Conservation (phyloP, 2,797 vertebrate genomes). For the Enteromius thamalakanensis region DNA sequence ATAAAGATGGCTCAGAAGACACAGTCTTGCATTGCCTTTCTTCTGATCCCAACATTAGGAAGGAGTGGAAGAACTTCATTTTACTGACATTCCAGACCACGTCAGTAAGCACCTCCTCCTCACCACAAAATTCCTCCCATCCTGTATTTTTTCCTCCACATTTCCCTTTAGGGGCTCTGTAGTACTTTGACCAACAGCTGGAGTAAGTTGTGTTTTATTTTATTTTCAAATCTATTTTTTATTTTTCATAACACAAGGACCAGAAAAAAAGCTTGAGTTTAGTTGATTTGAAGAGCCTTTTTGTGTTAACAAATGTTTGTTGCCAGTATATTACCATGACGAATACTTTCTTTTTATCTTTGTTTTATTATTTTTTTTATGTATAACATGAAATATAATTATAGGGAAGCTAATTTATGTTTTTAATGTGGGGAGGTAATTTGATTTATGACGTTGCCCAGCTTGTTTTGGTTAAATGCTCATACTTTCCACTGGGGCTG, state of each 20-base stretch:
- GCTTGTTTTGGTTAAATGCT: conserved; percentile 64
- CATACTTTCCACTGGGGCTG: conserved; percentile 60
- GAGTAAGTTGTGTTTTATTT: neutral
- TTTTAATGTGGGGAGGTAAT: neutral
- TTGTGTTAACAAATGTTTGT: neutral
- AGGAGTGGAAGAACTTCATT: neutral
- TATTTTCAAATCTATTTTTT: neutral
- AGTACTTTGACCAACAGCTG: neutral
- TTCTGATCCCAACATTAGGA: neutral
- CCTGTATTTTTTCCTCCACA: neutral
- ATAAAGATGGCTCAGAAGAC: too few relatives aligned
- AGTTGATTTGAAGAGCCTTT: neutral
- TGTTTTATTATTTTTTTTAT: neutral
- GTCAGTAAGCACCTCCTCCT: neutral
- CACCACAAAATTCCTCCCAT: too few relatives aligned
- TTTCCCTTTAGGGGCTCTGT: neutral
- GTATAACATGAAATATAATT: neutral
- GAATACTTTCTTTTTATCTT: neutral
- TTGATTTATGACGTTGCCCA: neutral
- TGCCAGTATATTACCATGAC: neutral
- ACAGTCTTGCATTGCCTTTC: neutral
- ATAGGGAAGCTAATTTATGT: neutral
- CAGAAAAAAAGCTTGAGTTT: neutral
- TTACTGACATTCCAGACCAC: neutral
- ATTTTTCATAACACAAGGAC: neutral